Evolutionary conservation across 2,113 vertebrate species (phyloP).

Genomic region (Carassius auratus): DNA sequence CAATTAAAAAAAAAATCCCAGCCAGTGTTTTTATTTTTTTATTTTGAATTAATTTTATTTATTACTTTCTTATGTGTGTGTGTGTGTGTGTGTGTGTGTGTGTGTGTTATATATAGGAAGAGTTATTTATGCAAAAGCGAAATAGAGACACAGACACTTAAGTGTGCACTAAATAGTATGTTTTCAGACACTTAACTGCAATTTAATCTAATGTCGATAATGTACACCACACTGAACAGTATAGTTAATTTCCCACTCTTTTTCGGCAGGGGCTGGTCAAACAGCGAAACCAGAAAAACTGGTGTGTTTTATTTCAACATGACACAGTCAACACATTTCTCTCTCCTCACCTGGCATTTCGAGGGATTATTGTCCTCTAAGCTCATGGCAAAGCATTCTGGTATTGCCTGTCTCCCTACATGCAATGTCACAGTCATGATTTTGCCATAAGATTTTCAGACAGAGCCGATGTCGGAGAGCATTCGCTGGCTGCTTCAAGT

Average conservation of each 20-base stretch:
- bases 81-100: no score
- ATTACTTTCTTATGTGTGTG: no score
- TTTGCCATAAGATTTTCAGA: no score
- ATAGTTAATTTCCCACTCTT: background rate
- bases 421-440: background rate
- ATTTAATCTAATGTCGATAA: background rate
- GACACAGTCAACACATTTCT: background rate
- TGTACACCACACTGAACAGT: background rate
- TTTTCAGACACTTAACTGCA: no score
- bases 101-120: no score
- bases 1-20: no score
- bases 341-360: background rate
- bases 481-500: background rate
- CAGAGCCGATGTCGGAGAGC: background rate
- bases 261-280: background rate
- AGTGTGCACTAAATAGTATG: no score
- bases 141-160: no score
- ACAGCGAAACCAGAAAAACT: background rate
- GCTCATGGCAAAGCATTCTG: background rate
- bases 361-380: background rate
- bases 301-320: background rate
- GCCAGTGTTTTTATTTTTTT: no score
- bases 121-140: no score
- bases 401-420: background rate
- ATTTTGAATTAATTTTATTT: no score